phyloP scores from a whole-genome alignment of 2,113 vertebrate genomes.

The Leucopsar rothschildi region DNA sequence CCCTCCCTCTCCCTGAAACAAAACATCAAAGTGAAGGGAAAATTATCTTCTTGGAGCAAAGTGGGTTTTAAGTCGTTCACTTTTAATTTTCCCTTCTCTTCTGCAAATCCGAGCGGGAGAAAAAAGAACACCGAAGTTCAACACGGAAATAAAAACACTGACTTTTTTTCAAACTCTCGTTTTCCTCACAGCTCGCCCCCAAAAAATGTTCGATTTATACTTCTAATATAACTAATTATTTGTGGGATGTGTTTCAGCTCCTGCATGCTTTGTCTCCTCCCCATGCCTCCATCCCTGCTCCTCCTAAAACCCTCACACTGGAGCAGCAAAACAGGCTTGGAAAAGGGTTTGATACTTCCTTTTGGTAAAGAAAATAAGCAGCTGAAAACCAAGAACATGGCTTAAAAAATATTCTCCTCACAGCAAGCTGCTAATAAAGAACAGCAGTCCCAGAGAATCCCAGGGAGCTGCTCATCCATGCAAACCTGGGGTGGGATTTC shows the following conservation, averaged over 20 bases:
- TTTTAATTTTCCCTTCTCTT: background rate
- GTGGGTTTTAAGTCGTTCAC: background rate
- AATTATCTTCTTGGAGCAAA: conserved; percentile 11
- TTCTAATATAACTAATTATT: background rate
- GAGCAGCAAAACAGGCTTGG: rapidly evolving
- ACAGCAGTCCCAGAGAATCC: background rate
- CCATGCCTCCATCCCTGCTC: background rate
- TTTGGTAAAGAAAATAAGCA: background rate
- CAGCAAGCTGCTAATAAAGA: background rate
- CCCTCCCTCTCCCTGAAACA: background rate
- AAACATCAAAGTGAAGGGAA: background rate
- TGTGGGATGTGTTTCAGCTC: background rate
- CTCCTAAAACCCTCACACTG: rapidly evolving
- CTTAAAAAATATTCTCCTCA: background rate
- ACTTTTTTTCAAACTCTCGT: background rate
- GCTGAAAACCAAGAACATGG: background rate
- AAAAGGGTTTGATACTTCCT: background rate
- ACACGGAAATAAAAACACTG: background rate
- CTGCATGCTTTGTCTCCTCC: rapidly evolving
- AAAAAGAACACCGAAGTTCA: background rate
- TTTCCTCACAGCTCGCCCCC: rapidly evolving
- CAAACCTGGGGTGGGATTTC: background rate
- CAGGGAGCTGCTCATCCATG: background rate
- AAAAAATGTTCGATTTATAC: background rate
- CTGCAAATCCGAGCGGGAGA: background rate